Evolutionary conservation across 2,888 invertebrate species (phyloP).

Genomic region (Eristalinus sepulchralis): DNA sequence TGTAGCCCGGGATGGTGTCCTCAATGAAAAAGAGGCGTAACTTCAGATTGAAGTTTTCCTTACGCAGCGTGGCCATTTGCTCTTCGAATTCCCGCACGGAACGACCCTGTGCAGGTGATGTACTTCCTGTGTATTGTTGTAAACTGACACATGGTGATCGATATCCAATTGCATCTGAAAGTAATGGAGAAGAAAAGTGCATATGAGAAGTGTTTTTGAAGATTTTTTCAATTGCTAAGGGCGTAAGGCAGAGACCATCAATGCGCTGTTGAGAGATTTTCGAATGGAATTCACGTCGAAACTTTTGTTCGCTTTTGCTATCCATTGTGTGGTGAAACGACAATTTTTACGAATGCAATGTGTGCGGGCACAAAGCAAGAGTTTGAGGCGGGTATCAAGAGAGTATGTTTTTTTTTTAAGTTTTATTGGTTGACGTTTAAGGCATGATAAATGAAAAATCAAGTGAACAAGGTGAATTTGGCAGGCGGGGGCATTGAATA

Average conservation of each 20-base stretch:
- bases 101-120: slow-evolving; percentile 83
- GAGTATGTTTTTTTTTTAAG: not conserved
- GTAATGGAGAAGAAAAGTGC: not conserved
- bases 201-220: not conserved
- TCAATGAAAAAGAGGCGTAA: slow-evolving; percentile 94
- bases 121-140: slow-evolving; percentile 74
- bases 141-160: slow-evolving; percentile 76
- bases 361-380: slow-evolving; percentile 6
- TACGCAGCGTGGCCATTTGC: slow-evolving; percentile 89
- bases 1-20: slow-evolving; percentile 84
- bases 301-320: slow-evolving; percentile 31
- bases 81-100: slow-evolving; percentile 96
- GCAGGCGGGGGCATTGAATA: no score
- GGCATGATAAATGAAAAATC: not conserved
- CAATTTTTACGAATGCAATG: slow-evolving; percentile 18
- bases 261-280: slow-evolving; percentile 26
- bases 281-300: slow-evolving; percentile 28
- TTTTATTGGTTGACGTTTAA: slow-evolving; percentile 21
- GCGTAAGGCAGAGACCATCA: slow-evolving; percentile 14
- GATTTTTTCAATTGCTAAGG: not conserved
- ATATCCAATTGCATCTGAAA: slow-evolving; percentile 76
- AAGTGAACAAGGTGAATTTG: not conserved
- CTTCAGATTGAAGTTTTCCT: slow-evolving; percentile 96
- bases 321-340: slow-evolving; percentile 29
- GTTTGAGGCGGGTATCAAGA: not conserved